Evolutionary conservation across 2,113 vertebrate genomes (phyloP), one percentile per base, ranked within the genome.

Genomic region (Globicephala melas): DNA sequence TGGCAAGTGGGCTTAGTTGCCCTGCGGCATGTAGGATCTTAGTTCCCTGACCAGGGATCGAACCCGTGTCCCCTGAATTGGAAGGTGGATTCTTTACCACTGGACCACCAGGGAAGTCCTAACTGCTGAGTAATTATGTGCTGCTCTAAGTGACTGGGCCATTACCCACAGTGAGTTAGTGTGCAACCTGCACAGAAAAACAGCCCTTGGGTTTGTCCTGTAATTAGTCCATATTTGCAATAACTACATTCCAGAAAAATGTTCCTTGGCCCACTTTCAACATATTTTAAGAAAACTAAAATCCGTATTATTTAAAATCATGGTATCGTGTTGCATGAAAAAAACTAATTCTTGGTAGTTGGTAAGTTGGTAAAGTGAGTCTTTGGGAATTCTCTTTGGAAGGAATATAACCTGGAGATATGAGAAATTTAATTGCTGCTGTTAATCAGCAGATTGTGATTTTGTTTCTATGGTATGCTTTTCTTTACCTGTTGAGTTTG

Each of bases 301-400:
- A 76, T 74, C 6, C 1, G 17, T 88, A 50, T 94, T 93, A 91
- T 80, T 96, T 87, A 65, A 96, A 96, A 81, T 88, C 21, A 86
- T 10, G 26, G 47, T 93, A 13, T 76, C 60, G 14, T 6, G 11
- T 86, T 79, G 36, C 33, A 47, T 74, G n/a, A n/a, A 60, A 71
- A 84, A 79, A 70, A 20, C 55, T 55, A 71, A 63, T 55, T 71
- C 13, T 94, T 92, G 65, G 80, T 44, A 11, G 44, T 47, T 47
- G 44, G 41, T 44, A 44, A 92, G 36, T 68, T 83, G 28, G 23
- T 79, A 41, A 55, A 93, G 41, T 82, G 21, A 83, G 15, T 76
- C 12, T 74, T 65, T 47, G 47, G 38, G 62, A 71, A 55, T 86
- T 94, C 23, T 82, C 73, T 92, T 79, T 74, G 84, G 76, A 92